phyloP scores from a whole-genome alignment of 2,888 invertebrate species.

The Eristalinus sepulchralis region DNA sequence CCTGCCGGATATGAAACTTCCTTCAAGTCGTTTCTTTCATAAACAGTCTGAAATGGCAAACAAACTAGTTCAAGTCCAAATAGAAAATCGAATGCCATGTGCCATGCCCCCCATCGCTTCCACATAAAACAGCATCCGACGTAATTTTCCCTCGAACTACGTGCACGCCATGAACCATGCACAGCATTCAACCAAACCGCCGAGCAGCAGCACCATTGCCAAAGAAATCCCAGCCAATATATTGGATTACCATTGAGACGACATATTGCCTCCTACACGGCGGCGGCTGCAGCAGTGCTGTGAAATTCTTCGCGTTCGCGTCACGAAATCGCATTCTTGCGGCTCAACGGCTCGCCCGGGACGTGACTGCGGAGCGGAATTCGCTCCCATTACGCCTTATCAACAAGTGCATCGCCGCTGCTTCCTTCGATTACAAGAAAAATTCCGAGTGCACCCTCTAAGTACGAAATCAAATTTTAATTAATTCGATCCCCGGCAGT shows the following conservation, averaged over 20 bases:
- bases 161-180: neutral
- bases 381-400: slow-evolving; percentile 4
- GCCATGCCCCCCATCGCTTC: too few species aligned
- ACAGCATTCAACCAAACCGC: neutral
- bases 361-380: slow-evolving; percentile 34
- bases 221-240: neutral
- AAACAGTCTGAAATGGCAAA: too few species aligned
- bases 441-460: neutral
- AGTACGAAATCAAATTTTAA: slow-evolving; percentile 32
- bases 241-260: neutral
- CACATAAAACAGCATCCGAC: neutral
- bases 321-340: slow-evolving; percentile 15
- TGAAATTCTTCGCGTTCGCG: neutral
- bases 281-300: neutral
- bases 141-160: neutral
- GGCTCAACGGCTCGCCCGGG: neutral
- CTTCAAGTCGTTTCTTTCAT: too few species aligned
- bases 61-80: too few species aligned
- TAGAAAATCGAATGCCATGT: too few species aligned
- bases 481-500: slow-evolving; percentile 8
- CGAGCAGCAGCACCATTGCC: neutral
- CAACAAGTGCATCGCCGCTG: slow-evolving; percentile 22
- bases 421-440: slow-evolving; percentile 29
- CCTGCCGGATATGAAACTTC: too few species aligned
- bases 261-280: neutral